Conservation (phyloP, 1,140 invertebrate genomes). For the Pissodes strobi region DNA sequence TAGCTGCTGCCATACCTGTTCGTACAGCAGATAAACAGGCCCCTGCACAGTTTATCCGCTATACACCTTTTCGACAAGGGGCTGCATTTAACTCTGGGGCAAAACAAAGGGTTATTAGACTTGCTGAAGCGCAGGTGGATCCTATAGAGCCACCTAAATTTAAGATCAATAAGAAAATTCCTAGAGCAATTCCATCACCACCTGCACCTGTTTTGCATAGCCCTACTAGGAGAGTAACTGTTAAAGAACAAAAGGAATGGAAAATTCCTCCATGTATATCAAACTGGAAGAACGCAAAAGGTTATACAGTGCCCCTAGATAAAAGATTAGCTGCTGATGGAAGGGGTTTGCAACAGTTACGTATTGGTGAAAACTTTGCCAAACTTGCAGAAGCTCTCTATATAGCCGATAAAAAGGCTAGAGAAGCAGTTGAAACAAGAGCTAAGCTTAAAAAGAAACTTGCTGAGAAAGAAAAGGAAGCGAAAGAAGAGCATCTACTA, state of each 20-base stretch:
- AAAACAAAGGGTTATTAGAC: conserved; percentile 95
- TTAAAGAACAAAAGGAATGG: conserved; percentile 99
- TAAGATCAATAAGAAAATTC: conserved; percentile 95
- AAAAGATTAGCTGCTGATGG: conserved; percentile 98
- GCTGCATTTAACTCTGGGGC: conserved; percentile 95
- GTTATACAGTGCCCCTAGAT: conserved; percentile 98
- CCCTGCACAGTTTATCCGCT: conserved; percentile 95
- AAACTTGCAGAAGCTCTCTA: conserved; percentile 97
- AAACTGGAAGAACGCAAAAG: conserved; percentile 99
- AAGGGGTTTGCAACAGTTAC: conserved; percentile 92
- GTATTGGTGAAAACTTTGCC: conserved; percentile 99
- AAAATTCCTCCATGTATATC: conserved; percentile 99
- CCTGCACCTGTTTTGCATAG: conserved; percentile 96
- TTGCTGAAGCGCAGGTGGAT: conserved; percentile 95
- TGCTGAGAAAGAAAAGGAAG: conserved; percentile 97
- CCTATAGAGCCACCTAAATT: conserved; percentile 99
- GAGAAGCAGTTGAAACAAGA: conserved; percentile 95
- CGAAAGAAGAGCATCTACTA: conserved; percentile 94
- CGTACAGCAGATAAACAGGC: conserved; percentile 83
- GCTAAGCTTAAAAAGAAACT: conserved; percentile 95
- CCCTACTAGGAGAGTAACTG: conserved; percentile 94
- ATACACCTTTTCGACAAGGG: conserved; percentile 97
- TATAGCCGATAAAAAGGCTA: conserved; percentile 96
- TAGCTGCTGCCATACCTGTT: conserved; percentile 92
- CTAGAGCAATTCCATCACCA: conserved; percentile 95